Evolutionary conservation across 2,113 vertebrate species (phyloP).

Genomic region (Anoura caudifer): DNA sequence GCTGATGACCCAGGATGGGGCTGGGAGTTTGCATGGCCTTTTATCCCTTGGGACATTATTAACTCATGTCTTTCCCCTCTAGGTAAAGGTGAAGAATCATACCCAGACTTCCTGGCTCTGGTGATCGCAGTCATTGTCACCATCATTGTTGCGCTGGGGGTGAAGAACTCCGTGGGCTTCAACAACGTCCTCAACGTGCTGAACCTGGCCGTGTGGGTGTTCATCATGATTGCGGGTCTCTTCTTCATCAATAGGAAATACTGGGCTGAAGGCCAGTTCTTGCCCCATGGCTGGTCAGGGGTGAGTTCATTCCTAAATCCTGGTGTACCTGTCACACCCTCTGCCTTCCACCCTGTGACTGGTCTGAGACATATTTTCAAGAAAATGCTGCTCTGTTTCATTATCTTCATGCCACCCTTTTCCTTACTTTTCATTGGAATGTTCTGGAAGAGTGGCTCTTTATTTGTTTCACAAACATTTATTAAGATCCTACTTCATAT

Average conservation of each 20-base stretch:
- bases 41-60: not conserved
- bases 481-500: not conserved
- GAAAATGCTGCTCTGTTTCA: not conserved
- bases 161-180: constrained; percentile 94
- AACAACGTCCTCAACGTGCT: constrained; percentile 95
- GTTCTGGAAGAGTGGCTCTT: not conserved
- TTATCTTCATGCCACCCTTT: not conserved
- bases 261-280: constrained; percentile 92
- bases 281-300: constrained; percentile 97
- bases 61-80: not conserved
- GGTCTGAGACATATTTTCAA: not conserved
- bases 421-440: not conserved
- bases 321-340: rapidly evolving
- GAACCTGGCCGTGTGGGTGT: constrained; percentile 94
- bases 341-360: not conserved
- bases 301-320: constrained; percentile 81
- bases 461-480: not conserved
- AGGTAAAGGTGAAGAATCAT: constrained; percentile 97
- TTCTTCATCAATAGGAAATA: constrained; percentile 91
- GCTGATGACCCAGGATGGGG: not conserved
- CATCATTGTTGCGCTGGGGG: constrained; percentile 89
- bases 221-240: constrained; percentile 94
- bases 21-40: not conserved
- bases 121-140: constrained; percentile 93
- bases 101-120: constrained; percentile 94